Base-by-base conservation (phyloP, 2,888 invertebrate species). In the Rhingia campestris region DNA sequence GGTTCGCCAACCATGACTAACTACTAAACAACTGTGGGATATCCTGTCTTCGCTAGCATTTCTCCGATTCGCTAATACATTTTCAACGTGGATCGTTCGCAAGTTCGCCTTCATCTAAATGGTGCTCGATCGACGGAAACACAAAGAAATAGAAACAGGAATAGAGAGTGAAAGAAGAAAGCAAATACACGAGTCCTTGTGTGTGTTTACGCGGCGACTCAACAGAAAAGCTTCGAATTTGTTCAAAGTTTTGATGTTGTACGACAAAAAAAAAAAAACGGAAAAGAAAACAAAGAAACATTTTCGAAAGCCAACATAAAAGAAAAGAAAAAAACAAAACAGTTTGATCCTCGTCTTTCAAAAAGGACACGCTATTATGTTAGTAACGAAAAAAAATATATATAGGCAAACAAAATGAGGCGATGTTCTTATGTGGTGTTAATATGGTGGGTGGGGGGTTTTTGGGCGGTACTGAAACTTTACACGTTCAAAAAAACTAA, bases 401-500 rank as follows among this genome's bases (percentile, higher is more conserved):
- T 37, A 66, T 32, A 72, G 69, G 67, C 75, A 75, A 85, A 22
- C 22, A 22, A 22, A 22, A 82, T 82, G 82, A 82, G 82, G 79
- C 73, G 79, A 69, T 74, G 73, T 69, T 47, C 49, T 67, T 77
- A 73, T 77, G 72, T 61, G 69, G 79, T 64, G 64, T 73, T 59
- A 69, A 73, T 43, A 4, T 9, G 49, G 22, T 22, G 49, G 43
- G n/a, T 45, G 12, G 12, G 30, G 30, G 32, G 1, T 22, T 22
- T 22, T 22, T 22, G 22, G 4, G 22, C 9, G 56, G 30, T 45
- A 66, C 45, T 69, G 35, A 69, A 82, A 79, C 64, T 81, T 72
- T 81, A 81, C 67, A 82, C 77, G 77, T 67, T 73, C 81, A 77
- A 22, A 45, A 45, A 9, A 56, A 67, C 81, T 73, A 82, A 79